Base-by-base conservation (phyloP, 1,140 invertebrate species). In the Matsumurasca onukii region DNA sequence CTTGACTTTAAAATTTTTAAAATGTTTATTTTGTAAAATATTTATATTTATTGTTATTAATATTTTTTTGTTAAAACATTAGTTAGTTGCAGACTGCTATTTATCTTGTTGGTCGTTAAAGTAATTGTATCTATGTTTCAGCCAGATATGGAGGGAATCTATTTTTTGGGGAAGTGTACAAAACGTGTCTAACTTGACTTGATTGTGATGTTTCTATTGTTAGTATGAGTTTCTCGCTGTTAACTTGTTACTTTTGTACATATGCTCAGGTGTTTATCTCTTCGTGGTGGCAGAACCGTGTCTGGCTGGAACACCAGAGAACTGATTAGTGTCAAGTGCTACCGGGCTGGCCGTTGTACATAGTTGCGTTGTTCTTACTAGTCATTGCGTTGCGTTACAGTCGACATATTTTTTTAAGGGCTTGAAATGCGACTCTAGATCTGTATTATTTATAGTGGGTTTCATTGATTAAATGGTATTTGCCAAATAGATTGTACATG, bases 401-500 rank as follows among this genome's bases (percentile, higher is more conserved):
- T 59, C 24, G 30, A 59, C 24, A 59, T 59, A 59, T 59, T 59
- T 59, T 39, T 59, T 24, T 59, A 59, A 59, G 15, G 55, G 55
- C 17, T 59, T 27, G 25, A 59, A 27, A 59, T 59, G 55, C 30
- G 49, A 52, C 49, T 52, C 55, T 22, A 59, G 55, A 59, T 59
- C 55, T 59, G 55, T 39, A 39, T 59, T 59, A 59, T 59, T 59
- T 59, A 59, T 59, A 59, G 55, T 59, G 55, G 55, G 55, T 59
- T 59, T 27, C 30, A 59, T 59, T 59, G n/a, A n/a, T n/a, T n/a
- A n/a, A 59, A 59, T 29, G 55, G 55, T 59, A 59, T 39, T 27
- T 59, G 55, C 55, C 55, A 59, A 59, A 59, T 59, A 59, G 55
- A 59, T 27, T 59, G 55, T 59, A 22, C 24, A 59, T 59, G 55